These are phyloP conservation scores for Helleia helle DNA, from an alignment of 2,888 invertebrate genomes.

Conservation along the genomic window DNA sequence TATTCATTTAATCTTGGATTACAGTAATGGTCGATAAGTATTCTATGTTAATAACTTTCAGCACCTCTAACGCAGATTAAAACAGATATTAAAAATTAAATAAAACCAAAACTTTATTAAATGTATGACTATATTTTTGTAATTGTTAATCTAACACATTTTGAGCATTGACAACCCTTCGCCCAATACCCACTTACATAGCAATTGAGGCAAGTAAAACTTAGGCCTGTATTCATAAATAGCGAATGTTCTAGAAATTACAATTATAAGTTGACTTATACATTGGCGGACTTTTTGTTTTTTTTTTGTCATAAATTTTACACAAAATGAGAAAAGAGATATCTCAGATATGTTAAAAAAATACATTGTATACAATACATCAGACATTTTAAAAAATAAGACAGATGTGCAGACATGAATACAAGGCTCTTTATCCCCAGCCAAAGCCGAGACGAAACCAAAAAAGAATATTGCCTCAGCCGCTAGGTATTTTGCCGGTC, in stretches of 20 bases:
- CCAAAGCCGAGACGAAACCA: not conserved
- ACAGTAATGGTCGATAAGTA: not conserved
- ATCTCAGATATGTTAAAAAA: too few relatives aligned
- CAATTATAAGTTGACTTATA: too few relatives aligned
- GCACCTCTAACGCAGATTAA: not conserved
- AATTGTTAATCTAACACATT: not conserved
- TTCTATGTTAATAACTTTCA: not conserved
- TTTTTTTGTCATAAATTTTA: too few relatives aligned
- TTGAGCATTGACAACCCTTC: constrained; percentile 32
- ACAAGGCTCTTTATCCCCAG: not conserved
- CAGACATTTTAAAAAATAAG: too few relatives aligned
- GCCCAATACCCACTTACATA: constrained; percentile 43
- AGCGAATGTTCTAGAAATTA: too few relatives aligned
- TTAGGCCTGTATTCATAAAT: not conserved
- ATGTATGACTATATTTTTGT: not conserved
- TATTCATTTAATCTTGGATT: not conserved
- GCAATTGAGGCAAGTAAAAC: constrained; percentile 56
- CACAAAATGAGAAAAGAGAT: too few relatives aligned
- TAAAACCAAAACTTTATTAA: not conserved
- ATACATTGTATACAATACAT: too few relatives aligned
- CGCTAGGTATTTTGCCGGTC: constrained; percentile 46
- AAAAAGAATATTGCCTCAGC: constrained; percentile 41
- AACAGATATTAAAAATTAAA: not conserved
- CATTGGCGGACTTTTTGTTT: too few relatives aligned
- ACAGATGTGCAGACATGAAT: not conserved